Evolutionary conservation across 2,888 invertebrate species (phyloP).

Genomic region (Meta bourneti): DNA sequence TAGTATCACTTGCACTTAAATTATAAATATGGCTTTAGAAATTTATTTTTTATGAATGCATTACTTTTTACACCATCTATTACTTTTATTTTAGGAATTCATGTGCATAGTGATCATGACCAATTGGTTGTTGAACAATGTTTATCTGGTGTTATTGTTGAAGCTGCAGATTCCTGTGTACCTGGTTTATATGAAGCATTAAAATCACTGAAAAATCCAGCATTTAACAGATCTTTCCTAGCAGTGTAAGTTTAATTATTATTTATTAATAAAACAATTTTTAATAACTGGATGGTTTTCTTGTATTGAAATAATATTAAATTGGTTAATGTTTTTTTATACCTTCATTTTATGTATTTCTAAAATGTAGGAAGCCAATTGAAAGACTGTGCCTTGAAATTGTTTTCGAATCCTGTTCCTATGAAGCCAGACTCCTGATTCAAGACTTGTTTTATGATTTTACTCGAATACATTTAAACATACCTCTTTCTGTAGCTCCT

Average conservation of each 20-base stretch:
- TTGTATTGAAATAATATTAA: neutral
- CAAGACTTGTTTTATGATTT: constrained; percentile 45
- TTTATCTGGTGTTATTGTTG: neutral
- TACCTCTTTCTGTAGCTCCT: constrained; percentile 18
- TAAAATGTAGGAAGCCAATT: constrained; percentile 18
- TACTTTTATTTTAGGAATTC: constrained; percentile 17
- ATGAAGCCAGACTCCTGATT: constrained; percentile 17
- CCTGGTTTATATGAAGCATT: constrained; percentile 26
- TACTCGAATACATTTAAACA: neutral
- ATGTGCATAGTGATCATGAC: constrained; percentile 13
- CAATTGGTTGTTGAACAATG: neutral
- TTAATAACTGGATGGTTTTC: neutral
- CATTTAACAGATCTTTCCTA: neutral
- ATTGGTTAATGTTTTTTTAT: neutral
- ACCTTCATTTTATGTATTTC: neutral
- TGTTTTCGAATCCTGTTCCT: constrained; percentile 22
- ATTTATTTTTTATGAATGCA: neutral
- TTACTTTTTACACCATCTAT: neutral
- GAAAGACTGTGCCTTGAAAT: constrained; percentile 29
- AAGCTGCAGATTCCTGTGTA: constrained; percentile 11
- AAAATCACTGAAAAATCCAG: neutral
- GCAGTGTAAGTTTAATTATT: constrained; percentile 26
- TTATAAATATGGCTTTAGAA: neutral
- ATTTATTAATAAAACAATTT: neutral
- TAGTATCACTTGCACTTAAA: too few relatives aligned